These are phyloP conservation scores for Dyspetes luteomarginatus DNA, from an alignment of 2,888 invertebrate species.

Conservation along the genomic window DNA sequence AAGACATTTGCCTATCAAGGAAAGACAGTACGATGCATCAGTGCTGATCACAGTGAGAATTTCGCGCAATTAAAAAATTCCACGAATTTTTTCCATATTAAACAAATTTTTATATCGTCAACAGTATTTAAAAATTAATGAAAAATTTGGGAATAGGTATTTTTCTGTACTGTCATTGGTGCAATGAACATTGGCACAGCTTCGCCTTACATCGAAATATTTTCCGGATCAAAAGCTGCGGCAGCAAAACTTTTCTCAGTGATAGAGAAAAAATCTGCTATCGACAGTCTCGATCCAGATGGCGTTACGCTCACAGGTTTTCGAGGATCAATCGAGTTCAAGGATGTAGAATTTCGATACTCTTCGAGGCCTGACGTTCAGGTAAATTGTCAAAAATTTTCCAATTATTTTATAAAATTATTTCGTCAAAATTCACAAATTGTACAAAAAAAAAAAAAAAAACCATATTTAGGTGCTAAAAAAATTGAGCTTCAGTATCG, in stretches of 20 bases:
- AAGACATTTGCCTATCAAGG: slow-evolving; percentile 77
- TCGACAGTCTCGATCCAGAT: slow-evolving; percentile 88
- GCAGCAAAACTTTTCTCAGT: slow-evolving; percentile 91
- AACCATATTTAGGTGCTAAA: slow-evolving; percentile 84
- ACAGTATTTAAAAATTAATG: neutral
- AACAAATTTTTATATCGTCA: neutral
- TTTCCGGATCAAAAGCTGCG: slow-evolving; percentile 91
- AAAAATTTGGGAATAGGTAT: slow-evolving; percentile 85
- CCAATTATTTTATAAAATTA: neutral
- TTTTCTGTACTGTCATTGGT: slow-evolving; percentile 91
- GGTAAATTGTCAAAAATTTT: slow-evolving; percentile 85
- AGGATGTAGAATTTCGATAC: slow-evolving; percentile 91
- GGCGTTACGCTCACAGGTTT: slow-evolving; percentile 86
- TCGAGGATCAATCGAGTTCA: slow-evolving; percentile 89
- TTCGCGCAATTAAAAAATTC: neutral
- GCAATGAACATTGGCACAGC: slow-evolving; percentile 92
- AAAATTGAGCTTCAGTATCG: slow-evolving; percentile 87
- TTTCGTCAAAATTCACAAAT: neutral
- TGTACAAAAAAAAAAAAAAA: neutral
- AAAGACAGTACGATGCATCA: slow-evolving; percentile 85
- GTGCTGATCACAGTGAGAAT: slow-evolving; percentile 89
- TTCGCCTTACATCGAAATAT: slow-evolving; percentile 91
- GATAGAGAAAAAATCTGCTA: slow-evolving; percentile 90
- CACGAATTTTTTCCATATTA: neutral
- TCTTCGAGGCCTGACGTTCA: slow-evolving; percentile 91